These are phyloP conservation scores for Chlorodrepanis virens DNA, from an alignment of 2,113 vertebrate species.

Conservation along the genomic window DNA sequence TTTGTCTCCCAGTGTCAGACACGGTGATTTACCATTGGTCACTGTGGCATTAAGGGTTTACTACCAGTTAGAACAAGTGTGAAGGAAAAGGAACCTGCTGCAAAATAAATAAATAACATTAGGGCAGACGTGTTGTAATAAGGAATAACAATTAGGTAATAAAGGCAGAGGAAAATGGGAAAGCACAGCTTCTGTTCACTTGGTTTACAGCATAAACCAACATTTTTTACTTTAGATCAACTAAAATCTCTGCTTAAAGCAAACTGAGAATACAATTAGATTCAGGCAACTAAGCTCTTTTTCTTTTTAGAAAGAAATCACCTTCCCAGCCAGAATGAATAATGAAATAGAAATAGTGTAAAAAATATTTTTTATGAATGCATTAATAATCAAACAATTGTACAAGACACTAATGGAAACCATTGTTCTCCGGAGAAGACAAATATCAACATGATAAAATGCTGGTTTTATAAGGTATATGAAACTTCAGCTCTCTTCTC, in stretches of 20 bases:
- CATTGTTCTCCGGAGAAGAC: neutral
- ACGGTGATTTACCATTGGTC: neutral
- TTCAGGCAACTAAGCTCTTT: slow-evolving; percentile 1
- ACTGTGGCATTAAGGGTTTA: neutral
- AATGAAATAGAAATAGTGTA: neutral
- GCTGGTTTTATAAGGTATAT: neutral
- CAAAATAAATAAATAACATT: neutral
- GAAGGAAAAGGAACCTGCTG: neutral
- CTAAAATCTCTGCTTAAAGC: neutral
- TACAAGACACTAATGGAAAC: neutral
- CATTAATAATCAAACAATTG: slow-evolving; percentile 22
- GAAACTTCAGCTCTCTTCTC: neutral
- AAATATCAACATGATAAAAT: neutral
- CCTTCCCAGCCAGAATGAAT: neutral
- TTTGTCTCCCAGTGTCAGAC: slow-evolving; percentile 31
- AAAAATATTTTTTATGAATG: neutral
- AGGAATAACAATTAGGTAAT: slow-evolving; percentile 5
- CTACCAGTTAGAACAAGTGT: neutral
- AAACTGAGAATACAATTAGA: slow-evolving; percentile 1
- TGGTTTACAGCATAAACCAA: neutral
- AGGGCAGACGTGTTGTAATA: neutral
- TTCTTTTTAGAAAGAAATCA: slow-evolving; percentile 18
- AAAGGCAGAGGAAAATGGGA: neutral
- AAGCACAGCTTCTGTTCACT: slow-evolving; percentile 2
- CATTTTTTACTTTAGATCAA: neutral